phyloP scores from a whole-genome alignment of 2,797 vertebrate species.

The Rhyacichthys aspro region DNA sequence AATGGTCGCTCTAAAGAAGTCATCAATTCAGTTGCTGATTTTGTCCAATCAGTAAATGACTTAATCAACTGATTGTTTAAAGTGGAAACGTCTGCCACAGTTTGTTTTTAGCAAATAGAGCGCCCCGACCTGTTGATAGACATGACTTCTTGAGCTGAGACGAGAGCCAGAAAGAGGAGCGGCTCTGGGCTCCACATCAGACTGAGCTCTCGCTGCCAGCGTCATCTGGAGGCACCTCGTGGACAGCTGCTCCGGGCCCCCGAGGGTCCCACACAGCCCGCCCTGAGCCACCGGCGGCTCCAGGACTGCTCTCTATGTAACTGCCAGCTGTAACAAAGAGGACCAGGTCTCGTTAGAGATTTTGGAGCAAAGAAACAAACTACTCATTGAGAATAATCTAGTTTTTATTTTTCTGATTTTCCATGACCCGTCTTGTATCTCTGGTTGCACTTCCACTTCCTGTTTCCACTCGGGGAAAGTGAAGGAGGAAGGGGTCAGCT shows the following conservation, averaged over 20 bases:
- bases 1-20: background rate
- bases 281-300: conserved; percentile 35
- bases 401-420: conserved; percentile 4
- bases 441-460: conserved; percentile 8
- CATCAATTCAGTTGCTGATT: background rate
- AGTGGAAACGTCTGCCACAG: conserved; percentile 1
- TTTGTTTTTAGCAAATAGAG: conserved; percentile 16
- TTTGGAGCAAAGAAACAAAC: background rate
- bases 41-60: conserved; percentile 8
- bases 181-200: conserved; percentile 67
- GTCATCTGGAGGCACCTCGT: conserved; percentile 54
- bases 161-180: conserved; percentile 19
- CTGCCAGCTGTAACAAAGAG: conserved; percentile 33
- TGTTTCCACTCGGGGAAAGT: background rate
- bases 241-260: conserved; percentile 74
- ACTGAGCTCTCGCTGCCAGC: conserved; percentile 58
- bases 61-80: conserved; percentile 3
- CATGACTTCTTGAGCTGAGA: conserved; percentile 24
- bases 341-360: conserved; percentile 16
- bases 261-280: conserved; percentile 44
- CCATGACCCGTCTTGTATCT: background rate
- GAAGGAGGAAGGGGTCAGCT: conserved; percentile 40
- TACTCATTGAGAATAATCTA: conserved; percentile 1
- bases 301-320: conserved; percentile 35
- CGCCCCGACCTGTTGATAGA: conserved; percentile 35